Evolutionary conservation across 2,888 invertebrate genomes (phyloP), one percentile per base, ranked within the genome.

Genomic region (Ceratothoa steindachneri): DNA sequence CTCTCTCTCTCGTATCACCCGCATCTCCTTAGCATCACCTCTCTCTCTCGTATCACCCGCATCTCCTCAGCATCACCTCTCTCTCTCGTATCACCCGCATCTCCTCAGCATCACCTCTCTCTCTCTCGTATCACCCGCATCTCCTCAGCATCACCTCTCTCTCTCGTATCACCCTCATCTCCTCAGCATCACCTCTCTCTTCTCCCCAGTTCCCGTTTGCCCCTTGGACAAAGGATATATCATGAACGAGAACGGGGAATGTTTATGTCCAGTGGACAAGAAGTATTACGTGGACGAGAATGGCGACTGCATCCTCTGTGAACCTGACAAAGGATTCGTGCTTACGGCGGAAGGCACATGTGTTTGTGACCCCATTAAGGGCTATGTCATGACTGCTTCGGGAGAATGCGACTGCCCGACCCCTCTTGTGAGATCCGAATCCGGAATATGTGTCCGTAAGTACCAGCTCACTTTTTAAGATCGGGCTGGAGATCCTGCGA

Each of bases 281-380:
- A 91, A 91, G 69, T 89, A 90, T 81, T 93, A 90, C 0, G 86
- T 92, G 7, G 89, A 93, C 83, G 88, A 89, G 53, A 88, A 89
- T 81, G 93, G 93, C 69, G 89, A 91, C 82, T 94, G 94, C 82
- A 87, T 89, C 5, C 89, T 90, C 0, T 94, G 95, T 82, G 86
- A 87, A 15, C 85, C 87, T 29, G 89, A 89, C 77, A 89, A 90
- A 74, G 93, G 93, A 30, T 89, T 90, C 84, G 89, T 90, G 19
- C 88, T 91, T 30, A 92, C 92, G 77, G 91, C 91, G 75, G 88
- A 90, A 53, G 90, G 90, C 30, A 88, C 89, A 81, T 95, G 95
- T 83, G 89, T 90, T 0, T 91, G 91, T 80, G 90, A 91, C 0
- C 87, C 88, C 1, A 90, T 90, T 80, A 87, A 88, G 81, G 90